These are phyloP conservation scores for Meteorus sp. DNA, from an alignment of 1,140 invertebrate genomes.

Conservation along the genomic window DNA sequence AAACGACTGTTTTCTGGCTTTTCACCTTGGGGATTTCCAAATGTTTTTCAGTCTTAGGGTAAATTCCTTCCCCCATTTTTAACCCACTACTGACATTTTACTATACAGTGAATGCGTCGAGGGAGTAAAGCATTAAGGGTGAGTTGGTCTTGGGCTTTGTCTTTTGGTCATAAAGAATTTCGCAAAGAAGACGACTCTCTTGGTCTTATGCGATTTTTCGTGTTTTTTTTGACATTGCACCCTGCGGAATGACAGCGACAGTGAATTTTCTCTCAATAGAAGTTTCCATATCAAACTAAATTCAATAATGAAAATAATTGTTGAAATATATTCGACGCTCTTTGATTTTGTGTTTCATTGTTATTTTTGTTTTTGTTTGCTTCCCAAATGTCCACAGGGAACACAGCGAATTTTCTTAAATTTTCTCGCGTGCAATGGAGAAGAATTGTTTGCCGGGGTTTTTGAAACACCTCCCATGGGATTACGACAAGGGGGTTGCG, in stretches of 20 bases:
- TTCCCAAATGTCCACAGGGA: no score
- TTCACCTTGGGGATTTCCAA: background rate
- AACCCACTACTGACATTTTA: no score
- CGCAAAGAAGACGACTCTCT: slow-evolving; percentile 27
- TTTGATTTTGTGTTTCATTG: no score
- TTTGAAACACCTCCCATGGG: slow-evolving; percentile 6
- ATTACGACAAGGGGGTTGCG: background rate
- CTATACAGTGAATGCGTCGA: background rate
- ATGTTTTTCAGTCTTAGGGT: slow-evolving; percentile 14
- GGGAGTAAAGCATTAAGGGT: slow-evolving; percentile 7
- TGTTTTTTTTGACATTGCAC: no score
- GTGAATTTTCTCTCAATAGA: no score
- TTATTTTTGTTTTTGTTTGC: no score
- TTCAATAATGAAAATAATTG: no score
- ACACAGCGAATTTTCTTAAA: no score
- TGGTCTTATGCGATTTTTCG: no score
- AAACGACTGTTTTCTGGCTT: slow-evolving; percentile 40
- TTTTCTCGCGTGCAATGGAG: background rate
- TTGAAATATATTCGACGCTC: no score
- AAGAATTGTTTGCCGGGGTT: background rate
- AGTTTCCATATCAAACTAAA: no score
- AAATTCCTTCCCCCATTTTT: background rate
- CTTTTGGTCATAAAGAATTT: slow-evolving; percentile 7
- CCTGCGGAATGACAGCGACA: no score
- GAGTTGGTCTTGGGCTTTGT: background rate